These are phyloP conservation scores for Sylvicola cinctus DNA, from an alignment of 2,888 invertebrate genomes.

Conservation along the genomic window DNA sequence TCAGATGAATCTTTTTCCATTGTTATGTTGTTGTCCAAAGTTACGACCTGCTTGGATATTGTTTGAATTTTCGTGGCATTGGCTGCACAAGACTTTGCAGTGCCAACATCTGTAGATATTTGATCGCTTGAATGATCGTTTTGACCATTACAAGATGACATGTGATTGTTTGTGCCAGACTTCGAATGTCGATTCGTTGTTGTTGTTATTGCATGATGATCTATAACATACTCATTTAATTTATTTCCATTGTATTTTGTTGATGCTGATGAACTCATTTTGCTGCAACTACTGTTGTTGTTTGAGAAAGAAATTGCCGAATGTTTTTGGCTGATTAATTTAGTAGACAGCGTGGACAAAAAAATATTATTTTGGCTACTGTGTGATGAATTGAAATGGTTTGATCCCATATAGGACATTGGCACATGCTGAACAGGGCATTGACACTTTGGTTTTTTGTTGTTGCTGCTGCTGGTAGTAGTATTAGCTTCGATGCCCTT, in stretches of 20 bases:
- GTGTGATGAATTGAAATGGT: slow-evolving; percentile 15
- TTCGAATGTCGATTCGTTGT: no score
- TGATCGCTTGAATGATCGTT: no score
- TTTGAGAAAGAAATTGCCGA: no score
- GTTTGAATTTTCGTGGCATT: slow-evolving; percentile 24
- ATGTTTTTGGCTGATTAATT: slow-evolving; percentile 12
- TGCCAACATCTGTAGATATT: no score
- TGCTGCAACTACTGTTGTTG: no score
- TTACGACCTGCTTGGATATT: slow-evolving; percentile 23
- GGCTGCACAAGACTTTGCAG: no score
- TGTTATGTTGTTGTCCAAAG: slow-evolving; percentile 8
- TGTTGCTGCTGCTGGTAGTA: background rate
- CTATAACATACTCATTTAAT: background rate
- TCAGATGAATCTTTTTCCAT: background rate
- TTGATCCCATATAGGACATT: slow-evolving; percentile 26
- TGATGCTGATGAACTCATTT: slow-evolving; percentile 1
- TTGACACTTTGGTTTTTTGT: slow-evolving; percentile 24
- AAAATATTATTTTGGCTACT: slow-evolving; percentile 10
- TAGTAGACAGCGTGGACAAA: slow-evolving; percentile 15
- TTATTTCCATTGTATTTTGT: background rate
- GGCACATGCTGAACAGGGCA: slow-evolving; percentile 26
- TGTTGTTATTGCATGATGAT: no score
- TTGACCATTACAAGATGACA: no score
- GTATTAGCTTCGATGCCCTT: no score
- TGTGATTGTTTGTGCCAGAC: no score